These are phyloP conservation scores for Sthenelais limicola DNA, from an alignment of 2,888 invertebrate genomes.

Conservation along the genomic window DNA sequence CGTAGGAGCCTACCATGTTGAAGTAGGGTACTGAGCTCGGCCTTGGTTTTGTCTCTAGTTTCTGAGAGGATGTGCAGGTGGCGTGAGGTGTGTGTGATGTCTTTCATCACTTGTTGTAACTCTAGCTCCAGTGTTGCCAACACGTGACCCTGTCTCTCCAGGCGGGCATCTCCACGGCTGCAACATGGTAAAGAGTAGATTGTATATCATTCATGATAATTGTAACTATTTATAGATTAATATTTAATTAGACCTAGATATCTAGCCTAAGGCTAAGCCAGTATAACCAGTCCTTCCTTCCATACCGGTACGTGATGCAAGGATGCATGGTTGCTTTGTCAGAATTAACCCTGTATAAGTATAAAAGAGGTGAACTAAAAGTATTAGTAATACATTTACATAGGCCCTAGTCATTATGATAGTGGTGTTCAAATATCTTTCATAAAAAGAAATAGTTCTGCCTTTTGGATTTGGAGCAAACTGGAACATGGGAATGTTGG, in stretches of 20 bases:
- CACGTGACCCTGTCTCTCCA: background rate
- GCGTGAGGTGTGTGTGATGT: background rate
- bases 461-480: too few species aligned
- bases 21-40: background rate
- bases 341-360: too few species aligned
- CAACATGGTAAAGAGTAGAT: too few species aligned
- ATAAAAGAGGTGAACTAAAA: too few species aligned
- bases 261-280: too few species aligned
- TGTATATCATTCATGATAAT: too few species aligned
- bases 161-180: constrained; percentile 9
- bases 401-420: background rate
- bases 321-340: too few species aligned
- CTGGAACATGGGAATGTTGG: background rate
- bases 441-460: background rate
- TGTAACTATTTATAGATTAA: too few species aligned
- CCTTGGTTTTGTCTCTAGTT: background rate
- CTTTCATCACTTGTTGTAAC: constrained; percentile 3
- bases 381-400: background rate
- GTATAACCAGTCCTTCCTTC: too few species aligned
- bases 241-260: too few species aligned
- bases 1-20: constrained; percentile 19
- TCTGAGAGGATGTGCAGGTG: background rate
- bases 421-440: background rate
- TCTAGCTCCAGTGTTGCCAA: constrained; percentile 19
- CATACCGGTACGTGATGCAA: too few species aligned